Evolutionary conservation across 2,113 vertebrate genomes (phyloP).

Genomic region (Syngnathus scovelli): DNA sequence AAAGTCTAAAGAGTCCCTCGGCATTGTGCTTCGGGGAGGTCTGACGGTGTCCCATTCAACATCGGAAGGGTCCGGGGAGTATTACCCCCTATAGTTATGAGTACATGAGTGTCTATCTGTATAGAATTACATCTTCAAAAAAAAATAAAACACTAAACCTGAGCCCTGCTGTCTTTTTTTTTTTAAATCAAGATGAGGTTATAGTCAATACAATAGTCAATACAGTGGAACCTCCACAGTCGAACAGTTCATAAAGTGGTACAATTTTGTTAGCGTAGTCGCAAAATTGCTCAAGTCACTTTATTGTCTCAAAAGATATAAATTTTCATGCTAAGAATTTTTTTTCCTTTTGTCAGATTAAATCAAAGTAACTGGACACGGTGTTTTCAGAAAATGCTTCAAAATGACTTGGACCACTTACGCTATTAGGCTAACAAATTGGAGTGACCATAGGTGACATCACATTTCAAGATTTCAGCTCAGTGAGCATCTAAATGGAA

Average conservation of each 20-base stretch:
- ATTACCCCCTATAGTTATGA: conserved; percentile 29
- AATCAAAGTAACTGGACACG: neutral
- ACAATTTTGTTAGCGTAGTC: neutral
- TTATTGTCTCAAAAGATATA: neutral
- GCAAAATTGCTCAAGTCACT: neutral
- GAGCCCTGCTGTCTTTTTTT: conserved; percentile 19
- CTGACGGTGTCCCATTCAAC: conserved; percentile 23
- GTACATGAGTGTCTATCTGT: conserved; percentile 44
- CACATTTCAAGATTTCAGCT: neutral
- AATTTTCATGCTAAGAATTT: neutral
- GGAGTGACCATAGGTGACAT: neutral
- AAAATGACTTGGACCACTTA: neutral
- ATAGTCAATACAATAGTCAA: neutral
- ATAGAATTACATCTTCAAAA: conserved; percentile 30
- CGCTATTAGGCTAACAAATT: neutral
- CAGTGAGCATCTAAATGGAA: neutral
- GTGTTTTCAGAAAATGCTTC: neutral
- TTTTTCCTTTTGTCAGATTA: neutral
- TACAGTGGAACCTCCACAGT: neutral
- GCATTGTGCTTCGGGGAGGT: conserved; percentile 58
- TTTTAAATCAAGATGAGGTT: conserved; percentile 11
- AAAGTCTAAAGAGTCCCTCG: conserved; percentile 38
- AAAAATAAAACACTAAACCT: conserved; percentile 14
- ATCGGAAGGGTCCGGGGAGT: conserved; percentile 16
- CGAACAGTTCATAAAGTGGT: neutral